phyloP scores from a whole-genome alignment of 2,888 invertebrate genomes.

The Dasysyrphus albostriatus region DNA sequence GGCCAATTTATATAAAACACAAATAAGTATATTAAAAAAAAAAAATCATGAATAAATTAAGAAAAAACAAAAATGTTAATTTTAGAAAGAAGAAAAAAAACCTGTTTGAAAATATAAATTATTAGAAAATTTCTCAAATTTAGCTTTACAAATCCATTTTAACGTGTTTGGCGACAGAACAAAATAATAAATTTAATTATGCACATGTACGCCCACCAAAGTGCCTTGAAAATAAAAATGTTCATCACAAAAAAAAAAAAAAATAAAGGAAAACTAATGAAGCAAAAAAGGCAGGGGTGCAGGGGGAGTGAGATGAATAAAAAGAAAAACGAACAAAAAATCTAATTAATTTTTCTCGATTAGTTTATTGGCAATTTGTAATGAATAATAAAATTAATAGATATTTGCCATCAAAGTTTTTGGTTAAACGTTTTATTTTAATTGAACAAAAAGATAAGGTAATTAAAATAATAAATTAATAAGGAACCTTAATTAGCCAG shows the following conservation, averaged over 20 bases:
- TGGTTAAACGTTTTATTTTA: background rate
- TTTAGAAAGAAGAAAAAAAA: background rate
- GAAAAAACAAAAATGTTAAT: background rate
- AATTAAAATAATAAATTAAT: conserved; percentile 1
- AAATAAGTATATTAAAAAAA: no score
- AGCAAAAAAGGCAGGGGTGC: background rate
- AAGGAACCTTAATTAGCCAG: background rate
- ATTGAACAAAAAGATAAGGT: background rate
- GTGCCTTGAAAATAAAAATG: background rate
- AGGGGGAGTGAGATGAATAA: background rate
- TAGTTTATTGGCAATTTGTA: conserved; percentile 59
- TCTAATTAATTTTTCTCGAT: conserved; percentile 56
- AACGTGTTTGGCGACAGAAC: conserved; percentile 45
- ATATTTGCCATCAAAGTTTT: conserved; percentile 16
- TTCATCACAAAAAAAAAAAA: background rate
- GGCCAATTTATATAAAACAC: background rate
- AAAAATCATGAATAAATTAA: conserved; percentile 10
- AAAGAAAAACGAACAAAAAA: conserved; percentile 42
- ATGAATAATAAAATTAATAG: conserved; percentile 23
- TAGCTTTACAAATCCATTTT: conserved; percentile 33
- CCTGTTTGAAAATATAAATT: conserved; percentile 5
- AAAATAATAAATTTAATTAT: conserved; percentile 55
- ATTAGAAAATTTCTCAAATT: conserved; percentile 34
- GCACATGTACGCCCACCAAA: background rate
- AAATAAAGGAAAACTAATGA: background rate